Conservation (phyloP, 2,113 vertebrate genomes). For the Mesocricetus auratus region DNA sequence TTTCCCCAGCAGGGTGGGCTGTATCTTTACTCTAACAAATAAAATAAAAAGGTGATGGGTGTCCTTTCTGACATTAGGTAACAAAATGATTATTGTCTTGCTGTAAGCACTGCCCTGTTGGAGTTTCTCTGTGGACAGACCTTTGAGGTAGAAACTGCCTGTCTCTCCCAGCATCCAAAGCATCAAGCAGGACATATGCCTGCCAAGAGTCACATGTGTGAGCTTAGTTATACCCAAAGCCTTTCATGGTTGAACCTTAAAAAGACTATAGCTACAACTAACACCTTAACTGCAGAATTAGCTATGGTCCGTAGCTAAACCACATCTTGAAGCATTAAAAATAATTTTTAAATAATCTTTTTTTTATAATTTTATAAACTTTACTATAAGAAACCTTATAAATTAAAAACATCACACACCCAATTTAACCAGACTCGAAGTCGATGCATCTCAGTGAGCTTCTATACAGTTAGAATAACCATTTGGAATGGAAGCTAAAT, state of each 20-base stretch:
- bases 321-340: not conserved
- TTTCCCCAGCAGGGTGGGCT: not conserved
- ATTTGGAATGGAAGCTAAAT: not conserved
- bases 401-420: not conserved
- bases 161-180: slow-evolving; percentile 6
- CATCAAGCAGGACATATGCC: not conserved
- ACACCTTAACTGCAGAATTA: not conserved
- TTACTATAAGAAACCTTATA: not conserved
- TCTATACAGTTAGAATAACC: not conserved
- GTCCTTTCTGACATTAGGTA: not conserved
- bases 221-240: slow-evolving; percentile 1
- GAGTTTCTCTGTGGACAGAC: not conserved
- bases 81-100: not conserved
- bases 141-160: not conserved
- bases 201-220: slow-evolving; percentile 19
- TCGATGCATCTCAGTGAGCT: not conserved
- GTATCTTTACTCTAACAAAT: not conserved
- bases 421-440: not conserved
- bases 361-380: not conserved
- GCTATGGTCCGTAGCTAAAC: not conserved
- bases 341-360: not conserved
- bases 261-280: not conserved
- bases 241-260: not conserved
- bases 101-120: not conserved
- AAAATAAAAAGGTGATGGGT: not conserved